Evolutionary conservation across 1,140 invertebrate species (phyloP).

Genomic region (Protaetia brevitarsis): DNA sequence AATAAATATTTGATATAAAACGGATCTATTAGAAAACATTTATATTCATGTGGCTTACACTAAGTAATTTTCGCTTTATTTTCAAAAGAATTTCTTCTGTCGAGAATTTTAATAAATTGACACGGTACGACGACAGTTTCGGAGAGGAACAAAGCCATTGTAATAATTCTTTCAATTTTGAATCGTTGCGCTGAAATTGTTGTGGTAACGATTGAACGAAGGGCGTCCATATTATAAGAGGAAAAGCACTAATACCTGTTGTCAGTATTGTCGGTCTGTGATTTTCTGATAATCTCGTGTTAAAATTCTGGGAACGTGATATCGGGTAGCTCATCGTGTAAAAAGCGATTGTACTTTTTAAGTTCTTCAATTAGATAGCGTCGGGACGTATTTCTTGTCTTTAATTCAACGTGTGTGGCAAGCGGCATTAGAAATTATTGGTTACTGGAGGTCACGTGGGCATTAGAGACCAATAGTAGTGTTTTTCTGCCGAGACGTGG

Average conservation of each 20-base stretch:
- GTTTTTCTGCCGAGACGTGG: constrained; percentile 63
- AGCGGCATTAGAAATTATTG: constrained; percentile 11
- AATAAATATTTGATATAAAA: neutral
- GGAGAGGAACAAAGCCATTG: constrained; percentile 61
- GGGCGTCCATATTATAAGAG: neutral
- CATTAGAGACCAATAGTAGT: constrained; percentile 44
- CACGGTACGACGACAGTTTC: constrained; percentile 58
- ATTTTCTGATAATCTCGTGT: constrained; percentile 24
- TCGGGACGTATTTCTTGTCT: neutral
- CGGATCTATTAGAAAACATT: neutral
- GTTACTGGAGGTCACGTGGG: constrained; percentile 46
- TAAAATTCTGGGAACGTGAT: constrained; percentile 25
- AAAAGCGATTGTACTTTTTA: constrained; percentile 29
- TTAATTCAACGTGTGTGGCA: constrained; percentile 7
- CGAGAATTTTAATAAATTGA: constrained; percentile 51
- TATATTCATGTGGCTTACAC: neutral
- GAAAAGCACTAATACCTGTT: neutral
- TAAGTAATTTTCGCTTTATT: neutral
- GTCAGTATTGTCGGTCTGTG: constrained; percentile 15
- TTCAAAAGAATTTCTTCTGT: constrained; percentile 43
- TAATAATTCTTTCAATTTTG: constrained; percentile 45
- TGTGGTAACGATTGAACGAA: neutral
- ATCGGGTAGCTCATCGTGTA: constrained; percentile 17
- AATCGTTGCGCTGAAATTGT: constrained; percentile 25
- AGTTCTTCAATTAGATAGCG: neutral